These are phyloP conservation scores for Pterostichus madidus DNA, from an alignment of 2,888 invertebrate species.

Conservation along the genomic window DNA sequence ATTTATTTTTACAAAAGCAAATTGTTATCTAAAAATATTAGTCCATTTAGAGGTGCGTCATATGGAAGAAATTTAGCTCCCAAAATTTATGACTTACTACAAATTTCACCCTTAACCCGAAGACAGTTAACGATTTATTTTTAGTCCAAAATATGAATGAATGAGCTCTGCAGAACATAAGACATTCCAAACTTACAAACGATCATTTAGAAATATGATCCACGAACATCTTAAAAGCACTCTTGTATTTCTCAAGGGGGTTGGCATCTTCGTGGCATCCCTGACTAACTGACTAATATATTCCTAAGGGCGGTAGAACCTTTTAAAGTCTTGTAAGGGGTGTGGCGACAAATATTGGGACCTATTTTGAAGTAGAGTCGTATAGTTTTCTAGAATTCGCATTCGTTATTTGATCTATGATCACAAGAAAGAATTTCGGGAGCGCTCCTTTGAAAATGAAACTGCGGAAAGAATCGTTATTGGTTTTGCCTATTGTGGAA, in stretches of 20 bases:
- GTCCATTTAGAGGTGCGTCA: neutral
- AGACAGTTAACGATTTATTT: neutral
- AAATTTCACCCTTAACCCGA: neutral
- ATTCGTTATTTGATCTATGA: conserved; percentile 5
- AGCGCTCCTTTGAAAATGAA: neutral
- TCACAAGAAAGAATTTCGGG: neutral
- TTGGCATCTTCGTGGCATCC: neutral
- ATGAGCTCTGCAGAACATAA: neutral
- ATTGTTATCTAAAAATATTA: neutral
- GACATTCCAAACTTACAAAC: neutral
- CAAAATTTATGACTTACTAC: neutral
- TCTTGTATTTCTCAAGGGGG: neutral
- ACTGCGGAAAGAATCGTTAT: neutral
- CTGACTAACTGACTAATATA: neutral
- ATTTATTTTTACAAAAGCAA: too few relatives aligned
- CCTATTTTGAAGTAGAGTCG: neutral
- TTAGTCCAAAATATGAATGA: conserved; percentile 3
- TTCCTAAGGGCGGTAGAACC: neutral
- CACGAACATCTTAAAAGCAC: conserved; percentile 1
- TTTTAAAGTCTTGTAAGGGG: conserved; percentile 6
- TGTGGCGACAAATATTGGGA: neutral
- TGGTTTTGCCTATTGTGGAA: conserved; percentile 1
- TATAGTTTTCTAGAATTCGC: conserved; percentile 2
- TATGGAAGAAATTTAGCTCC: neutral
- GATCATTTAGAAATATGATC: conserved; percentile 8